Evolutionary conservation across 2,797 vertebrate genomes (phyloP).

Genomic region (Melopsittacus undulatus): DNA sequence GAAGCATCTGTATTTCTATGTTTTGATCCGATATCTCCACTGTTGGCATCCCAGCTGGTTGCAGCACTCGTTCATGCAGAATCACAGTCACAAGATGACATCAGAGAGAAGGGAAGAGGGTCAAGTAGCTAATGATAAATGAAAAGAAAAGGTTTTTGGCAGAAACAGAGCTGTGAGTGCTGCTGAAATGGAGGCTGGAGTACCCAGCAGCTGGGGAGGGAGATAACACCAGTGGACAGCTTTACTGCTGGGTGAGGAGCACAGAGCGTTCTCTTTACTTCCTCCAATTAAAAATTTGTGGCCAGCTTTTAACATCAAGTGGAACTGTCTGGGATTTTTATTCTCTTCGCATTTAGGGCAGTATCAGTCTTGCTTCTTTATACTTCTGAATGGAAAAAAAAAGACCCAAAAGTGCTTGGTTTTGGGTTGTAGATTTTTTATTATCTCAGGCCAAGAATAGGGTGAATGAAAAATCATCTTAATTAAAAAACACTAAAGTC

Average conservation of each 20-base stretch:
- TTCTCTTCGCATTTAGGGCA: constrained; percentile 27
- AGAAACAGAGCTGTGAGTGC: neutral
- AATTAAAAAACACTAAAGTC: constrained; percentile 66
- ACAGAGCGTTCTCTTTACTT: constrained; percentile 1
- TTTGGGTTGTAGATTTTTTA: constrained; percentile 51
- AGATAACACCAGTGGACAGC: neutral
- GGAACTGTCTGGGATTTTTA: constrained; percentile 18
- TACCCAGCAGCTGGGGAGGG: neutral
- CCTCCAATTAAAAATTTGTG: constrained; percentile 9
- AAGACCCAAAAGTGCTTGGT: neutral
- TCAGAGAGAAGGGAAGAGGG: neutral
- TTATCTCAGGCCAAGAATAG: constrained; percentile 27
- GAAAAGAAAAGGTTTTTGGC: neutral
- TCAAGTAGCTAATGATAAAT: neutral
- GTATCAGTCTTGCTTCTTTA: constrained; percentile 34
- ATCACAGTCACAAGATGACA: neutral
- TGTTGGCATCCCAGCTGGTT: neutral
- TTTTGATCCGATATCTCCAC: neutral
- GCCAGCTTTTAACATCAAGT: neutral
- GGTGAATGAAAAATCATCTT: constrained; percentile 67
- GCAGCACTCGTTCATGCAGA: neutral
- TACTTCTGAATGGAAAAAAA: neutral
- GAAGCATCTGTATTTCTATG: neutral
- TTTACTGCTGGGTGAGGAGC: constrained; percentile 20
- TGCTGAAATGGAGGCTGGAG: neutral